Conservation (phyloP, 2,888 invertebrate species). For the Lutraria lutraria region DNA sequence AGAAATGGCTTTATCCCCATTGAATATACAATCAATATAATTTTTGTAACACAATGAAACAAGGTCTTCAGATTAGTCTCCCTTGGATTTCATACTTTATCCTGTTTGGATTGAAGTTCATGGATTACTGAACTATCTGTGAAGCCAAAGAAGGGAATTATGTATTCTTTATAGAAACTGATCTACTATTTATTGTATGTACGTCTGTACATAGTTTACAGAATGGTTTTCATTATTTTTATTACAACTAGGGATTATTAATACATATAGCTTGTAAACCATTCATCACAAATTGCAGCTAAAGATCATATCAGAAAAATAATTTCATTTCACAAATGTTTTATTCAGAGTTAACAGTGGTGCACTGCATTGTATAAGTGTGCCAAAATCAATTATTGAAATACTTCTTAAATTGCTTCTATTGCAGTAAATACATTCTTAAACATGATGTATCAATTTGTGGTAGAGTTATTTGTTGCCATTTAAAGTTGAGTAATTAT, state of each 20-base stretch:
- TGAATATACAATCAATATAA: too few relatives aligned
- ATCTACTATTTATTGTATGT: background rate
- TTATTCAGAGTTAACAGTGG: background rate
- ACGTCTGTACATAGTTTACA: background rate
- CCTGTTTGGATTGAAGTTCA: background rate
- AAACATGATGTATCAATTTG: background rate
- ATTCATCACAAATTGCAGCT: background rate
- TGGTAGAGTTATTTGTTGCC: background rate
- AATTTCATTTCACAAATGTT: background rate
- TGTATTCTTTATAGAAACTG: too few relatives aligned
- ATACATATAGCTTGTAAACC: background rate
- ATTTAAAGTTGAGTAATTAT: background rate
- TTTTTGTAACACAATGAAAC: too few relatives aligned
- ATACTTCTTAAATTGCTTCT: background rate
- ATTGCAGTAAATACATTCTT: background rate
- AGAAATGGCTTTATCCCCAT: too few relatives aligned
- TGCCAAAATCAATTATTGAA: conserved; percentile 14
- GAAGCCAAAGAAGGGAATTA: background rate
- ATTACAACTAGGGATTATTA: background rate
- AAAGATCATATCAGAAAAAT: background rate
- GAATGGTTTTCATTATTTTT: background rate
- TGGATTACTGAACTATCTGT: background rate
- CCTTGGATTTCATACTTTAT: background rate
- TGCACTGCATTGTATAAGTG: background rate
- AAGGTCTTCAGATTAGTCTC: background rate